phyloP scores from a whole-genome alignment of 2,888 invertebrate genomes.

The Sphaerophoria rueppellii region DNA sequence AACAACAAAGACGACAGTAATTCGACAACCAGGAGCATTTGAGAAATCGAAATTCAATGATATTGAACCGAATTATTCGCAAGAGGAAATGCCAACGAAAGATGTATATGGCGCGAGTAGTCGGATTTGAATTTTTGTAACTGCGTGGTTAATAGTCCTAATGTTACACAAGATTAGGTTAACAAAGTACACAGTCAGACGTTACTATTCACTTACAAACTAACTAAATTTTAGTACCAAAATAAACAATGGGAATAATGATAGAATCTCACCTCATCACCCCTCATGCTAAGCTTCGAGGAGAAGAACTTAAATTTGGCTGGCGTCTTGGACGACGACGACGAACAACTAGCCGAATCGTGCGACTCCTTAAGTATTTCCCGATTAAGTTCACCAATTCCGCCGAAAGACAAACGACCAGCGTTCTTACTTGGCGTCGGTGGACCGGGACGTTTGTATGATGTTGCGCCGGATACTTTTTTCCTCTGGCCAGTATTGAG shows the following conservation, averaged over 20 bases:
- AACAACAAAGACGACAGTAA: background rate
- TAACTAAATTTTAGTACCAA: background rate
- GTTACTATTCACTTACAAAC: conserved; percentile 13
- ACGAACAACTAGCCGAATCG: conserved; percentile 76
- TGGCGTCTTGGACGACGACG: conserved; percentile 85
- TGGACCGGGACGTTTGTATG: conserved; percentile 93
- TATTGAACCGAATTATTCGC: no score
- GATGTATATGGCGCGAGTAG: no score
- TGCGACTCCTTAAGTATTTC: conserved; percentile 84
- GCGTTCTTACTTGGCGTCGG: conserved; percentile 94
- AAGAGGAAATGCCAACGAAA: no score
- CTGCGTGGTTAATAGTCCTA: no score
- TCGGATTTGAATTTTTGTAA: no score
- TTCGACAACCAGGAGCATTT: no score
- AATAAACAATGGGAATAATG: background rate
- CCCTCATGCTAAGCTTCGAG: conserved; percentile 80
- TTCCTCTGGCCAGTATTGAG: conserved; percentile 82
- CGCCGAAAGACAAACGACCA: conserved; percentile 86
- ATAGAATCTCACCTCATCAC: conserved; percentile 81
- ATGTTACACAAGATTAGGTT: conserved; percentile 39
- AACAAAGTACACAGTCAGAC: background rate
- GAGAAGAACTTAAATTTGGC: conserved; percentile 86
- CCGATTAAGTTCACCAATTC: conserved; percentile 82
- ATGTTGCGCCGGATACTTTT: conserved; percentile 85
- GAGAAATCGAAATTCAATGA: no score